Evolutionary conservation across 2,113 vertebrate species (phyloP).

Genomic region (Petroica traversi): DNA sequence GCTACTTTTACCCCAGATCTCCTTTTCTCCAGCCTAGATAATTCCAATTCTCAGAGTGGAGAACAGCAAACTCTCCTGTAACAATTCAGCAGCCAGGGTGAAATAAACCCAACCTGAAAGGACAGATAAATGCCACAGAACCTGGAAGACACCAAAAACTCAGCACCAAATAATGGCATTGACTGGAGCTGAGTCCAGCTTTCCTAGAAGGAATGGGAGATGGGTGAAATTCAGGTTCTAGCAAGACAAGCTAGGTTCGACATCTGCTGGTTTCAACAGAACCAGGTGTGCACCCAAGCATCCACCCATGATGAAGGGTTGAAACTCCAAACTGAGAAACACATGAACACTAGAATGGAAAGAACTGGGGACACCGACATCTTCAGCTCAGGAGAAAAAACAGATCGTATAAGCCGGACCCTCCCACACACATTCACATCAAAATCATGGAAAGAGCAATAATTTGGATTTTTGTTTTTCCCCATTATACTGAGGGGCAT

Average conservation of each 20-base stretch:
- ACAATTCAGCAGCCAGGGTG: background rate
- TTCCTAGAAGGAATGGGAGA: background rate
- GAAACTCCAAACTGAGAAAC: background rate
- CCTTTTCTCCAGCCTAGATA: background rate
- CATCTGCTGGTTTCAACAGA: background rate
- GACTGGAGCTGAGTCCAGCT: background rate
- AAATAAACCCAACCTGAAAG: background rate
- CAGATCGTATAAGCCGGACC: background rate
- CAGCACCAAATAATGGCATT: rapidly evolving
- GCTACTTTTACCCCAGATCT: too few relatives aligned
- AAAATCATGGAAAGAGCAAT: background rate
- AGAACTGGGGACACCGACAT: background rate
- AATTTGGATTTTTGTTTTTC: background rate
- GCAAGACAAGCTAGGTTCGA: background rate
- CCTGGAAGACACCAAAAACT: background rate
- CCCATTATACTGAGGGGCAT: background rate
- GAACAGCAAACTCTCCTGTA: background rate
- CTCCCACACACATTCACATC: background rate
- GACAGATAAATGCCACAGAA: background rate
- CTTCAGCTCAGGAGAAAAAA: background rate
- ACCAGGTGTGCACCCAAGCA: background rate
- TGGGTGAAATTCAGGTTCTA: background rate
- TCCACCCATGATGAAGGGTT: background rate
- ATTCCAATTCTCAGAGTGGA: background rate
- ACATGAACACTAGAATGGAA: background rate